Evolutionary conservation across 2,888 invertebrate species (phyloP), one percentile per base, ranked within the genome.

Genomic region (Parasteatoda lunata): DNA sequence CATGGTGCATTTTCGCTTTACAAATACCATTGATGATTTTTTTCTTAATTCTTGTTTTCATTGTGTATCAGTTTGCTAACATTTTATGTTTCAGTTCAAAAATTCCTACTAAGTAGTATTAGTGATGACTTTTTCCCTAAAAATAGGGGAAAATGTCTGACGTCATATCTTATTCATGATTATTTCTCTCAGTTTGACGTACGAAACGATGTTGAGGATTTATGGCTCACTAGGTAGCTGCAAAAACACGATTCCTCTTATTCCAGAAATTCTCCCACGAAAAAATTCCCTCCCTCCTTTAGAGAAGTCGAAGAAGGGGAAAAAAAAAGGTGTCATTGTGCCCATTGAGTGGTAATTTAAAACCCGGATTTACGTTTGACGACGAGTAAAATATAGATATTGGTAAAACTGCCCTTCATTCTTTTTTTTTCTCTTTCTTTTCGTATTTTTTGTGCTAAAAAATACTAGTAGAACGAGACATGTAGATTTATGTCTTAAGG

Each of bases 251-350:
- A 52, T 84, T 78, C n/a, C 59, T 78, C 59, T 75, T 84, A 75
- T 70, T 66, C 71, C 64, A 70, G 65, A 85, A 8, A 59, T 77
- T 85, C 85, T 85, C 76, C 79, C 85, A 79, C 79, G 79, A 79
- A 85, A 84, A 78, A 78, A 52, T 72, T 69, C 69, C 79, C 70
- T 51, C n/a, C 79, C 79, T 77, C 69, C 76, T 69, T 64, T 59
- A n/a, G 15, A 49, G n/a, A 13, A 59, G 59, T n/a, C 7, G 66
- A 49, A 48, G 6, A 11, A 47, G 5, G 47, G 49, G 54, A 52
- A 77, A 80, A 84, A 80, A 84, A 85, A 79, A 80, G 80, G 85
- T 85, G 85, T 85, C 85, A 80, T 80, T 85, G 80, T 76, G 85
- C 80, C 79, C 80, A 80, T 80, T 80, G 70, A 73, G 80, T 70